Base-by-base conservation (phyloP, 2,113 vertebrate species). In the Indicator maculatus region DNA sequence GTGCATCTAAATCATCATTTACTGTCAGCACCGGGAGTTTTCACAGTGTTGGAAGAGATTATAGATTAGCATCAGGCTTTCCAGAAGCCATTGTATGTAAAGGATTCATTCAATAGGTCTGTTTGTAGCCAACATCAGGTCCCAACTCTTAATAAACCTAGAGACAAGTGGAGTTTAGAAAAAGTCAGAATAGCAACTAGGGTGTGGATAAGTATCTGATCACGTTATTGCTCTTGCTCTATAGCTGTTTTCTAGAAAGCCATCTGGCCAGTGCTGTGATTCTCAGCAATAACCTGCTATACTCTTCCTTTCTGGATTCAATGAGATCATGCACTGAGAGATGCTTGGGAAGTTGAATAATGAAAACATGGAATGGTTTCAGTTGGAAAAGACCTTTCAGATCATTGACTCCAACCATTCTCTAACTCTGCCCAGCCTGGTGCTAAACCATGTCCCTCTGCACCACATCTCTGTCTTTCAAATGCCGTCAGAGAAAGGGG, bases 311-410 rank as follows among this genome's bases (percentile, higher is more conserved):
- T 92, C 67, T 93, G 45, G 16, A 27, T 85, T 31, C 33, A 67
- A 18, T 75, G 38, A 77, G 66, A 63, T 86, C 31, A 60, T 0
- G 0, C 15, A 66, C 11, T 31, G 53, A 50, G 6, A 0, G 0
- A 36, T 75, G 27, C 70, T 50, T 59, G 41, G 75, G 45, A 81
- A 53, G 9, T 2, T 44, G 41, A 78, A 82, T 83, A 75, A 30
- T 17, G 83, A 6, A 27, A 52, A 24, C 23, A 52, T 12, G 24
- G 23, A 52, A 26, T 52, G 23, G 23, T 14, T 52, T 52, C 24
- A 52, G 50, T 52, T 52, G 23, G 50, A 52, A 52, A 52, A 52
- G 50, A 52, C 23, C 23, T 52, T 52, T 26, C 26, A 52, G 50
- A 26, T 26, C 50, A 52, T 50, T 12, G 47, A 52, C 23, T 52